Base-by-base conservation (phyloP, 23 tunicate genomes). In the Diplosoma virens region DNA sequence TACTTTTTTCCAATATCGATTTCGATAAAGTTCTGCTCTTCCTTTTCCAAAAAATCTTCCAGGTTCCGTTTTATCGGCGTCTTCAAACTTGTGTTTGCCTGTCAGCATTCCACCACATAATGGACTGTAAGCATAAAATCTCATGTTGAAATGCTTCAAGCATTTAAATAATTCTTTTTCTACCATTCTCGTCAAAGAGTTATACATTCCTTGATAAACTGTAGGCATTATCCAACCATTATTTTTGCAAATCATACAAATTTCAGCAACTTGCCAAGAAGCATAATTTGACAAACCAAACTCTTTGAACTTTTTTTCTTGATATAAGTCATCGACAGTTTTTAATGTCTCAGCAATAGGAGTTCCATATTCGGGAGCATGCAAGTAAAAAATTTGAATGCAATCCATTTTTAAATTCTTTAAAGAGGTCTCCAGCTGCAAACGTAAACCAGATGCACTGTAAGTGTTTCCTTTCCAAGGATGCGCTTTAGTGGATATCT, bases 121-220 rank as follows among this genome's bases (percentile, higher is more conserved):
- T 37, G 93, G 93, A 73, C 64, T 86, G 82, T 94, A 87, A 1
- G 85, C 95, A 68, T 94, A 94, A 37, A 94, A 94, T 37, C 83
- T 25, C 55, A 94, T 82, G 30, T 54, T 54, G 35, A 66, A 78
- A 69, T 87, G 73, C 21, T 89, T 81, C 34, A 94, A 74, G 67
- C 98, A 94, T 2, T 87, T 83, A 65, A 94, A 73, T 2, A 94
- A 45, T 45, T 94, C 98, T 61, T 79, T 87, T 67, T 94, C 98
- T 14, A 94, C 94, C 58, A 27, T 71, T 23, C 98, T 66, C 1
- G 98, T 94, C 59, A 94, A 17, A 9, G 78, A 81, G 55, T 83
- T 87, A 83, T 94, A 94, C 95, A 94, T 94, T 31, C 94, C 98
- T 72, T 94, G 90, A 46, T 94, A 94, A 11, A 94, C 98, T 26